Percentiles rank a stretch among this genome's conserved stretches.
These are phyloP conservation scores for Bellardia pandia DNA, from an alignment of 2,888 invertebrate species.

Conservation along the genomic window DNA sequence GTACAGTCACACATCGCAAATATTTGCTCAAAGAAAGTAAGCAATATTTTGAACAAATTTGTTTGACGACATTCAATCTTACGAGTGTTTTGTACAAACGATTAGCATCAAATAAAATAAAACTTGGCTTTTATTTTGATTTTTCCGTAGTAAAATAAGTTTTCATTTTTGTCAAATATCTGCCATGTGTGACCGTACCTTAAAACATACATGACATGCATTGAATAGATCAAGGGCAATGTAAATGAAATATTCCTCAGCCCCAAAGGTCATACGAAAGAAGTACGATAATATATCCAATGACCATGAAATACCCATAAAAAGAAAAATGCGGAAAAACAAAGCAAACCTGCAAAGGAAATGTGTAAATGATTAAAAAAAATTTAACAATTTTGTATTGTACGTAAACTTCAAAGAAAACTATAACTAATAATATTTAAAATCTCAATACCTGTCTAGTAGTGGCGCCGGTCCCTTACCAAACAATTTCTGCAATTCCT, in stretches of 20 bases:
- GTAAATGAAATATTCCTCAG: constrained; percentile 32
- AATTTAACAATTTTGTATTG: no score
- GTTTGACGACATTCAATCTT: no score
- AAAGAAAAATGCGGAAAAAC: constrained; percentile 47
- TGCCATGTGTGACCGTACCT: not conserved
- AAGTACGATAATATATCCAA: constrained; percentile 51
- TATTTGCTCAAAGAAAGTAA: no score
- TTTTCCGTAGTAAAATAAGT: no score
- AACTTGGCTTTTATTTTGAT: no score
- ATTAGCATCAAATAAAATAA: no score
- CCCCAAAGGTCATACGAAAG: constrained; percentile 45
- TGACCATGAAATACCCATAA: constrained; percentile 53
- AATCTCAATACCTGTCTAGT: constrained; percentile 27
- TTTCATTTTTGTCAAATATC: no score
- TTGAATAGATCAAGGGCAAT: constrained; percentile 51
- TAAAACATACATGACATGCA: constrained; percentile 59
- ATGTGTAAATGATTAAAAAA: not conserved
- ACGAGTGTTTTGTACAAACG: no score
- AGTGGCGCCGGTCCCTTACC: constrained; percentile 15
- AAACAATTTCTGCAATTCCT: constrained; percentile 23
- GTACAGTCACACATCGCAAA: no score
- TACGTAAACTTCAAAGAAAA: no score
- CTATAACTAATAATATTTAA: no score
- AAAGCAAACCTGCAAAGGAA: constrained; percentile 30
- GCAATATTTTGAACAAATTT: no score